A percentile compares a stretch with the other conserved stretches of the same genome.
Evolutionary conservation across 2,113 vertebrate genomes (phyloP).

Genomic region (Perognathus longimembris): DNA sequence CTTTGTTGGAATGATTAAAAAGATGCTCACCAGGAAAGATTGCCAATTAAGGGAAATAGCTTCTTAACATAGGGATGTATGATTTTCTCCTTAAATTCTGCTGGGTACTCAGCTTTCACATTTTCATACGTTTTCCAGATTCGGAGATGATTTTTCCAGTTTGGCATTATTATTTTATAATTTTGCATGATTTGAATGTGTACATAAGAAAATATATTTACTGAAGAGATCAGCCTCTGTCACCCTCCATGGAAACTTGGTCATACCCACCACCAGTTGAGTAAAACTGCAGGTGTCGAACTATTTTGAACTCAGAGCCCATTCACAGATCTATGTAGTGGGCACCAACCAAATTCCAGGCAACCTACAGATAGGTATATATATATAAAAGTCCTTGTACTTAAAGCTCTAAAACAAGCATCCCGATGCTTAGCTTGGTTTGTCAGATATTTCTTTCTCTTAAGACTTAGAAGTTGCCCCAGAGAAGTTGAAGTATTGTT

Average conservation of each 20-base stretch:
- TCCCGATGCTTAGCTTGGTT: neutral
- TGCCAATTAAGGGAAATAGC: conserved; percentile 76
- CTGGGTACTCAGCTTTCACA: conserved; percentile 52
- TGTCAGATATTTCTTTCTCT: neutral
- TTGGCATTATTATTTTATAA: neutral
- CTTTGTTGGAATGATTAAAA: conserved; percentile 72
- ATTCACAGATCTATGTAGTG: too few species aligned
- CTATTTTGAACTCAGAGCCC: too few species aligned
- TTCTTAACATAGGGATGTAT: conserved; percentile 54
- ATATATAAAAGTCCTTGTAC: neutral
- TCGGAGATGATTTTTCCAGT: conserved; percentile 62
- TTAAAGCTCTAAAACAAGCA: neutral
- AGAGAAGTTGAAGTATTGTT: neutral
- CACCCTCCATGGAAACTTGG: neutral
- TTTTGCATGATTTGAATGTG: conserved; percentile 69
- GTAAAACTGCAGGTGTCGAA: neutral
- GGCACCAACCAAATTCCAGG: neutral
- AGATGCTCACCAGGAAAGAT: conserved; percentile 68
- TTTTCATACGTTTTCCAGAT: conserved; percentile 75
- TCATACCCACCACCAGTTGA: neutral
- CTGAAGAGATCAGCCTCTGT: neutral
- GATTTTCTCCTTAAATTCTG: conserved; percentile 76
- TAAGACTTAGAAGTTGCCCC: neutral
- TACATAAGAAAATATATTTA: conserved; percentile 74
- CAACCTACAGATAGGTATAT: neutral